Evolutionary conservation across 1,140 invertebrate species (phyloP).

Genomic region (Drosophila oshimai): DNA sequence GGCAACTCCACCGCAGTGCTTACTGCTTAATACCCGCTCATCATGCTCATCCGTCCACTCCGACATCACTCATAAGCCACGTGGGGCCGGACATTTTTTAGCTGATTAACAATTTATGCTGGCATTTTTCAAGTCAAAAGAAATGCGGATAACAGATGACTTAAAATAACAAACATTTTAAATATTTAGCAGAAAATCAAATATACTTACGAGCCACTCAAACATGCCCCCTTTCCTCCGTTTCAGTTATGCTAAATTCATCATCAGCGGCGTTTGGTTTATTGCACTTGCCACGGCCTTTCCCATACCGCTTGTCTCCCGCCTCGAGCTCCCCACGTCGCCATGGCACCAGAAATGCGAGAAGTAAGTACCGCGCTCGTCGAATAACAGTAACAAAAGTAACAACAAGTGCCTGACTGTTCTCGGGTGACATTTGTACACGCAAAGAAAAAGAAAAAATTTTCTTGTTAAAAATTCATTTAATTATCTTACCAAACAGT

Average conservation of each 20-base stretch:
- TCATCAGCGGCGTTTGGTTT: slow-evolving; percentile 90
- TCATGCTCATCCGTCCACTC: neutral
- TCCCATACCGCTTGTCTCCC: slow-evolving; percentile 90
- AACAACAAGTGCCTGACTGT: neutral
- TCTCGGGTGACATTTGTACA: neutral
- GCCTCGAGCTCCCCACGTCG: slow-evolving; percentile 84
- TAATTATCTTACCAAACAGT: too few relatives aligned
- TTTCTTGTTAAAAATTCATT: too few relatives aligned
- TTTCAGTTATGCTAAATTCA: slow-evolving; percentile 86
- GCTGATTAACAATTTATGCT: neutral
- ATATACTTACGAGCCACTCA: slow-evolving; percentile 6
- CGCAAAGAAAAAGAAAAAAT: neutral
- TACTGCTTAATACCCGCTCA: slow-evolving; percentile 25
- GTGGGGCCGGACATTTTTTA: neutral
- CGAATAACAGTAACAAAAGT: too few relatives aligned
- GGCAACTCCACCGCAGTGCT: neutral
- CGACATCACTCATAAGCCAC: slow-evolving; percentile 32
- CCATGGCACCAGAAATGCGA: slow-evolving; percentile 85
- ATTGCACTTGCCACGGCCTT: slow-evolving; percentile 91
- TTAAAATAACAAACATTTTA: slow-evolving; percentile 3
- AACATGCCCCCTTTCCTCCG: neutral
- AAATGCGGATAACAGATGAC: neutral
- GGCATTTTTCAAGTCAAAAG: neutral
- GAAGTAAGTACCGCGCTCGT: slow-evolving; percentile 84
- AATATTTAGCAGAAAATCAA: neutral